Base-by-base conservation (phyloP, 1,140 invertebrate genomes). In the Dreissena polymorpha region DNA sequence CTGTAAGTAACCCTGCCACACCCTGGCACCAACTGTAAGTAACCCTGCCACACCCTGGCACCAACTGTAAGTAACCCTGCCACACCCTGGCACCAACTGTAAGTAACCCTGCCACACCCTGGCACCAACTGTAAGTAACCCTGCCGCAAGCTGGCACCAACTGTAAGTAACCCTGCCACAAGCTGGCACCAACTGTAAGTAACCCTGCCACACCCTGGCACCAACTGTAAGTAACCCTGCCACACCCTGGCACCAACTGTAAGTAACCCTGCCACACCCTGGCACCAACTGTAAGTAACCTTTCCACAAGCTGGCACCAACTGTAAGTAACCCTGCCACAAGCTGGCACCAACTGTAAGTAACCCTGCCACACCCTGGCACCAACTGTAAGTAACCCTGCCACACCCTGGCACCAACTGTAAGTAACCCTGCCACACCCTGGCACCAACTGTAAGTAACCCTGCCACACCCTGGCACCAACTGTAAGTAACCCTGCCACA, bases 391-490 rank as follows among this genome's bases (percentile, higher is more conserved):
- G 93, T 90, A 51, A 16, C 10, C n/a, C 84, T 98, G 97, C 91
- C 97, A 97, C 91, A 94, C 95, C 65, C 93, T 97, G 76, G 96
- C 96, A 50, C 94, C 94, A 71, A 90, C 91, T 57, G 94, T 94
- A 91, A 92, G 93, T 90, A 51, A 16, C 10, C n/a, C 84, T 98
- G 97, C 91, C 97, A 97, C 91, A 94, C 95, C 65, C 93, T 97
- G 76, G 96, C 96, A 50, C 94, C 94, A 71, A 90, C 91, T 57
- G 94, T 94, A 91, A 92, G 93, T 90, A 51, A 16, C 10, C n/a
- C 84, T 98, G 97, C 91, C 97, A 97, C 91, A 94, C 95, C 65
- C 93, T 97, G 76, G 96, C 96, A 50, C 94, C 94, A 71, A 90
- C 91, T 57, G 94, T 94, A 91, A 92, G 93, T 90, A 51, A 16